Percentiles rank a stretch among this genome's conserved stretches.
Evolutionary conservation across 2,797 vertebrate genomes (phyloP).

Genomic region (Zenarchopterus dispar): DNA sequence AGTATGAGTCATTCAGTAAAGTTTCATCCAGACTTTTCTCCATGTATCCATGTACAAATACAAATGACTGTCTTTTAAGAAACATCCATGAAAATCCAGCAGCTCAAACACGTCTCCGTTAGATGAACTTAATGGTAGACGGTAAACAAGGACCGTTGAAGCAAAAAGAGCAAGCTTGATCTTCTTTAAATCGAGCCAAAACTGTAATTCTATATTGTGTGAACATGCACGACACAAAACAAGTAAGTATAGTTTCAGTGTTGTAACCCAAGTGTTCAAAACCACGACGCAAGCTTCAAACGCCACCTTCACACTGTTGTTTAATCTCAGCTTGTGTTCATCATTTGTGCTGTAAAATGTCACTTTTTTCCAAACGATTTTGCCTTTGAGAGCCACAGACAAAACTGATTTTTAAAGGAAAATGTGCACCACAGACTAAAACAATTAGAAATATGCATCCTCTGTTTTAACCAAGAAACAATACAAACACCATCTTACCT

Average conservation of each 20-base stretch:
- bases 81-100: background rate
- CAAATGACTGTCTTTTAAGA: background rate
- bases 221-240: conserved; percentile 35
- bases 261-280: background rate
- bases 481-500: conserved; percentile 55
- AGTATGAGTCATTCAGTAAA: background rate
- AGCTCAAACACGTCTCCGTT: background rate
- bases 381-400: background rate
- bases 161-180: too few relatives aligned
- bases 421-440: too few relatives aligned
- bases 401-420: too few relatives aligned
- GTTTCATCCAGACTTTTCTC: conserved; percentile 1
- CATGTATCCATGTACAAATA: background rate
- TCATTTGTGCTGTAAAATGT: background rate
- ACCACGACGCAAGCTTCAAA: conserved; percentile 7
- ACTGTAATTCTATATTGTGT: conserved; percentile 12
- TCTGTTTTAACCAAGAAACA: background rate
- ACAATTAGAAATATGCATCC: background rate
- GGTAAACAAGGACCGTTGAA: background rate
- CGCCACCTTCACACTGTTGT: background rate
- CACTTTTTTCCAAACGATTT: background rate
- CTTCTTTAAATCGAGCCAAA: too few relatives aligned
- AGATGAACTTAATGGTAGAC: background rate
- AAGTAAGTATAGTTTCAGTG: background rate
- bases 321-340: background rate